Evolutionary conservation across 2,113 vertebrate genomes (phyloP).

Genomic region (Ailurus styani): DNA sequence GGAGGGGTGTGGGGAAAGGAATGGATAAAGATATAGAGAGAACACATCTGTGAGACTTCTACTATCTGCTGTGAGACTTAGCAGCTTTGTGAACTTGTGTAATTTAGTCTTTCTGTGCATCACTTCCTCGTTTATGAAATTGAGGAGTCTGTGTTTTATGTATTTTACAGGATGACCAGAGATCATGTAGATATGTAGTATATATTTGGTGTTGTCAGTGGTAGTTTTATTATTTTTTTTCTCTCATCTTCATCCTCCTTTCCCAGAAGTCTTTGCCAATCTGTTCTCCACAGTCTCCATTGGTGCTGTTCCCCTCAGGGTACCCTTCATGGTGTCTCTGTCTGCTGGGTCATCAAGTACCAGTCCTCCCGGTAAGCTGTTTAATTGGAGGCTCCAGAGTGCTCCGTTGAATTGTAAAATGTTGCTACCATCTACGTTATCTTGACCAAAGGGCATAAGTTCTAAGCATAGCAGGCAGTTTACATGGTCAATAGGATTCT

Average conservation of each 20-base stretch:
- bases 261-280: not conserved
- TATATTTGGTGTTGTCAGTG: not conserved
- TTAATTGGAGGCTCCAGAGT: not conserved
- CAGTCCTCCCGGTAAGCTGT: not conserved
- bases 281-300: not conserved
- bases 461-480: not conserved
- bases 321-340: not conserved
- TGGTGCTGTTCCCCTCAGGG: too few species aligned
- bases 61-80: not conserved
- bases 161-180: not conserved
- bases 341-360: not conserved
- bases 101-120: not conserved
- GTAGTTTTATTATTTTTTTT: not conserved
- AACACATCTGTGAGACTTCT: not conserved
- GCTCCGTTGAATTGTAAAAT: not conserved
- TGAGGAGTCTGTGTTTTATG: not conserved
- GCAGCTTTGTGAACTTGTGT: not conserved
- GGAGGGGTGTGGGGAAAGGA: not conserved
- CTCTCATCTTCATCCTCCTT: not conserved
- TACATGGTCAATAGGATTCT: not conserved
- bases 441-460: not conserved
- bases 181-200: not conserved
- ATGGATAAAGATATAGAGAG: not conserved
- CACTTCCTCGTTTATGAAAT: not conserved
- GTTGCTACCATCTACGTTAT: not conserved